phyloP scores from a whole-genome alignment of 1,140 invertebrate genomes.

The Atopsyche davidsoni region DNA sequence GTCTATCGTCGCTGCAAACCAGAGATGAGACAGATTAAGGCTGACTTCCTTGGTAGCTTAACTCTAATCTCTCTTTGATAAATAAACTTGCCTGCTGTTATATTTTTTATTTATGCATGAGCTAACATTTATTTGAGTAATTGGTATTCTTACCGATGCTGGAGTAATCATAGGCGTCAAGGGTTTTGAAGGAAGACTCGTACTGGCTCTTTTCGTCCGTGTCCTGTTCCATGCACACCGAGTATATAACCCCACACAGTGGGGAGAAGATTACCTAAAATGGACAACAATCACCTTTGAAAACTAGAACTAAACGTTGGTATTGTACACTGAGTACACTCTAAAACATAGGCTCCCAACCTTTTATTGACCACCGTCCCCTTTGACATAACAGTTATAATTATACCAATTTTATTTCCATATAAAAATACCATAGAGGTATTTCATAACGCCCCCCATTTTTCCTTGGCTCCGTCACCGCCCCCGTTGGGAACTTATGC shows the following conservation, averaged over 20 bases:
- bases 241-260: slow-evolving; percentile 45
- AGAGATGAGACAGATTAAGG: background rate
- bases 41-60: background rate
- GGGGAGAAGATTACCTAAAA: slow-evolving; percentile 44
- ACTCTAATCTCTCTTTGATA: background rate
- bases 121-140: background rate
- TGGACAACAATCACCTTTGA: background rate
- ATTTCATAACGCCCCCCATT: too few species aligned
- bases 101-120: too few species aligned
- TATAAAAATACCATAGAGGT: too few species aligned
- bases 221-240: slow-evolving; percentile 57
- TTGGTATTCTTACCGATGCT: slow-evolving; percentile 65
- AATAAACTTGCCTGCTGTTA: too few species aligned
- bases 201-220: slow-evolving; percentile 60
- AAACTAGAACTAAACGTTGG: slow-evolving; percentile 32
- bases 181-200: slow-evolving; percentile 86
- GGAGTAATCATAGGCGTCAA: slow-evolving; percentile 90
- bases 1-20: slow-evolving; percentile 72
- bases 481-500: too few species aligned
- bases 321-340: slow-evolving; percentile 22
- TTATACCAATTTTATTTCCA: too few species aligned
- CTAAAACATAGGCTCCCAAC: background rate
- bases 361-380: too few species aligned
- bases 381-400: too few species aligned
- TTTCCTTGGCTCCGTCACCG: too few species aligned